These are phyloP conservation scores for Pseudorectes ferrugineus DNA, from an alignment of 2,113 vertebrate genomes.

Conservation along the genomic window DNA sequence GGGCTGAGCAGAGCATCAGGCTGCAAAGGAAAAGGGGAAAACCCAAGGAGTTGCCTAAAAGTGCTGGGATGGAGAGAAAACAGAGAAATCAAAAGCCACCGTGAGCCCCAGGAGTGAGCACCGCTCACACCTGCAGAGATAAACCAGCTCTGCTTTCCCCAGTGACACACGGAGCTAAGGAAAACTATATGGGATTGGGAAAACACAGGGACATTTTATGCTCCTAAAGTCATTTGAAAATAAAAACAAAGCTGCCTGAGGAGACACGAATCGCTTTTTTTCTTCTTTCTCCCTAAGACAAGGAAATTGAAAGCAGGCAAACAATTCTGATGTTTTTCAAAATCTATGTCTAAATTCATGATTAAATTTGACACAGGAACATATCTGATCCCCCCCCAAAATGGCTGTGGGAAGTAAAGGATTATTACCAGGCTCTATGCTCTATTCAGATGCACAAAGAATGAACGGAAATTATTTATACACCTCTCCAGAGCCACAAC, in stretches of 20 bases:
- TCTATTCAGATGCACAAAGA: not conserved
- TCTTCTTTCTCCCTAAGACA: not conserved
- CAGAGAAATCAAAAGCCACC: not conserved
- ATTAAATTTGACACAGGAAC: not conserved
- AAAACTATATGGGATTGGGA: not conserved
- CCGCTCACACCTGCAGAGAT: not conserved
- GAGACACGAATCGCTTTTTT: fast-evolving
- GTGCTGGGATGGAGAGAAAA: not conserved
- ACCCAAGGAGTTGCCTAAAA: not conserved
- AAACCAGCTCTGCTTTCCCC: not conserved
- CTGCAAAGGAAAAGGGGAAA: not conserved
- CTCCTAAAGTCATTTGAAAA: not conserved
- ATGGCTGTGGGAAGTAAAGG: not conserved
- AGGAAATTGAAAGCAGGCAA: not conserved
- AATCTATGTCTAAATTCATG: not conserved
- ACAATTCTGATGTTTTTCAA: not conserved
- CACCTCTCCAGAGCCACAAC: not conserved
- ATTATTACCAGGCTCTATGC: not conserved
- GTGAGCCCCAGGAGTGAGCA: not conserved
- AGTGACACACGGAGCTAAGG: not conserved
- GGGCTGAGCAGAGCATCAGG: not conserved
- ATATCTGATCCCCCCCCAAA: not conserved
- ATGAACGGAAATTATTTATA: not conserved
- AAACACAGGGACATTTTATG: not conserved
- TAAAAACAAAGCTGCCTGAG: not conserved